A percentile compares a stretch with the other conserved stretches of the same genome.
phyloP scores from a whole-genome alignment of 2,797 vertebrate genomes.

The Pempheris klunzingeri region DNA sequence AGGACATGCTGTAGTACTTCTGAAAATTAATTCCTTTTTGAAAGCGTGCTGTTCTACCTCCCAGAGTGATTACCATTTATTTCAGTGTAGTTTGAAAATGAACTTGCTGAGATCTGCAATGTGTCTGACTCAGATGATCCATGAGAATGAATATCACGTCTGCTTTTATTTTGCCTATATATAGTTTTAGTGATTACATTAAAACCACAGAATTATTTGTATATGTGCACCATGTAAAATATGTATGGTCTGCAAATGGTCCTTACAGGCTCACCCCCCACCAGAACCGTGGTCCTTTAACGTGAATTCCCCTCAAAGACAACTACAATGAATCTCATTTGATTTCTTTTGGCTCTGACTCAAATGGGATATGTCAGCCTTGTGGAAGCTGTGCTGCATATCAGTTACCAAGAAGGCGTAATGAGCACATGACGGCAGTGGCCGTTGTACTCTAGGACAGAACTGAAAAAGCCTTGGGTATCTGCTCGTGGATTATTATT shows the following conservation, averaged over 20 bases:
- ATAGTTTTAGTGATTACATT: neutral
- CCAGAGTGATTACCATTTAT: neutral
- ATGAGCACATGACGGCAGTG: neutral
- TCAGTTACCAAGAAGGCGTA: neutral
- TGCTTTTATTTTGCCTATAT: neutral
- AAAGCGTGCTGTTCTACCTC: neutral
- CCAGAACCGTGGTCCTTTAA: neutral
- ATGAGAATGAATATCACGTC: neutral
- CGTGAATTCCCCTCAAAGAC: neutral
- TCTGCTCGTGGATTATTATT: too few species aligned
- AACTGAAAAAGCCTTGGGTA: neutral
- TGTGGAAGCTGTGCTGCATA: neutral
- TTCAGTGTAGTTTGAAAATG: neutral
- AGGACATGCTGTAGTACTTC: too few species aligned
- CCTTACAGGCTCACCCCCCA: neutral
- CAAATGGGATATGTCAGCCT: neutral
- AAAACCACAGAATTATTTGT: neutral
- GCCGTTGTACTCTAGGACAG: too few species aligned
- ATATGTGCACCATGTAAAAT: neutral
- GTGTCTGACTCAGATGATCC: neutral
- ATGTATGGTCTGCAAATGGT: neutral
- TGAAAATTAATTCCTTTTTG: too few species aligned
- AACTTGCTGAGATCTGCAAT: neutral
- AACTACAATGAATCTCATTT: neutral
- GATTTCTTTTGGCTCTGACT: neutral